These are phyloP conservation scores for Atrichornis clamosus DNA, from an alignment of 2,113 vertebrate genomes.

Conservation along the genomic window DNA sequence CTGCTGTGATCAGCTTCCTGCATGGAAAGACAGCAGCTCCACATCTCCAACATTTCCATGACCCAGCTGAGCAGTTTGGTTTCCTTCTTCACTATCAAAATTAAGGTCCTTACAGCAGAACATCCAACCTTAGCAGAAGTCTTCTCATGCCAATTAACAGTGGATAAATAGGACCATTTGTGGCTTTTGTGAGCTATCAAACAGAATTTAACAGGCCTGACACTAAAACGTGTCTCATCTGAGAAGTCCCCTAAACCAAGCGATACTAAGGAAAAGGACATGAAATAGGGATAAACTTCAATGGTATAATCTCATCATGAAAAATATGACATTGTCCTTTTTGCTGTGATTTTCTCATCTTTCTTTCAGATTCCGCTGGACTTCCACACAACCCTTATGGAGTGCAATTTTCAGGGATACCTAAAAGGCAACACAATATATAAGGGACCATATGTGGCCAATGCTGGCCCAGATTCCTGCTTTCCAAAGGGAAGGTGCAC, in stretches of 20 bases:
- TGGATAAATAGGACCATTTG: neutral
- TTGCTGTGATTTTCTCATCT: neutral
- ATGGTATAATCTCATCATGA: too few species aligned
- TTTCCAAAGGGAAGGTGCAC: neutral
- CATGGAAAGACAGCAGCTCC: neutral
- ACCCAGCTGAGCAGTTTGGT: neutral
- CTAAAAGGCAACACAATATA: neutral
- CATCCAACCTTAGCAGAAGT: neutral
- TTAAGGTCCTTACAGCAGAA: neutral
- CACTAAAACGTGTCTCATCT: neutral
- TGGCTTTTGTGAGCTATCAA: neutral
- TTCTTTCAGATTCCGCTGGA: neutral
- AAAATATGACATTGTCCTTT: neutral
- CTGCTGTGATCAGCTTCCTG: neutral
- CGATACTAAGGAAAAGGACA: neutral
- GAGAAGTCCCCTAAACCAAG: neutral
- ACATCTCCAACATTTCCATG: neutral
- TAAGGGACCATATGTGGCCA: neutral
- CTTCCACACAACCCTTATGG: neutral
- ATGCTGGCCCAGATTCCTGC: neutral
- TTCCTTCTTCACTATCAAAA: neutral
- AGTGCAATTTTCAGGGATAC: neutral
- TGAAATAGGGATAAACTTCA: neutral
- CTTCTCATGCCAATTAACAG: neutral
- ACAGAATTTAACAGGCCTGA: neutral